Percentiles rank a stretch among this genome's conserved stretches.
phyloP scores from a whole-genome alignment of 2,797 vertebrate species.

The Lindbergichthys nudifrons region DNA sequence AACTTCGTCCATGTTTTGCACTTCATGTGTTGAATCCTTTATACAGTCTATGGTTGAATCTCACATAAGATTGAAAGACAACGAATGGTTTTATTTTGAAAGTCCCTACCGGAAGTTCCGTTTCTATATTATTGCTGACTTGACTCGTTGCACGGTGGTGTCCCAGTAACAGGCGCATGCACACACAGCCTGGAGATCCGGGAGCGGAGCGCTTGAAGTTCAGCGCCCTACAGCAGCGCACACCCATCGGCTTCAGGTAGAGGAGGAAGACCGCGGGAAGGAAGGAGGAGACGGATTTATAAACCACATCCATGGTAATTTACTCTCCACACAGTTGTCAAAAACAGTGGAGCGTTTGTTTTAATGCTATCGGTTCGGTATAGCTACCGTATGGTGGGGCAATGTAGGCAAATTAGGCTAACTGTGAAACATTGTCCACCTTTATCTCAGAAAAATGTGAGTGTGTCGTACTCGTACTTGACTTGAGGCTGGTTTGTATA shows the following conservation, averaged over 20 bases:
- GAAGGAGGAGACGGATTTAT: slow-evolving; percentile 7
- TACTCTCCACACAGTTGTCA: background rate
- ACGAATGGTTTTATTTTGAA: slow-evolving; percentile 54
- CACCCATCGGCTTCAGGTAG: slow-evolving; percentile 27
- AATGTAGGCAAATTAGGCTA: slow-evolving; percentile 1
- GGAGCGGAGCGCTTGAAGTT: slow-evolving; percentile 40
- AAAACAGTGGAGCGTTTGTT: background rate
- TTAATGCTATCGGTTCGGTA: background rate
- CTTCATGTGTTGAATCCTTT: background rate
- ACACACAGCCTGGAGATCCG: slow-evolving; percentile 53
- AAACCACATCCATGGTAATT: slow-evolving; percentile 33
- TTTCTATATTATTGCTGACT: background rate
- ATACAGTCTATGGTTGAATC: no score
- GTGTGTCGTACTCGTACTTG: background rate
- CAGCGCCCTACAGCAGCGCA: slow-evolving; percentile 39
- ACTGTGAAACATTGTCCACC: background rate
- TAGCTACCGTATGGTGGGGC: slow-evolving; percentile 38
- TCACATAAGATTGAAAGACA: background rate
- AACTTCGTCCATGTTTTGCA: background rate
- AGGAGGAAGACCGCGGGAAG: slow-evolving; percentile 2
- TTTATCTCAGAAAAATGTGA: background rate
- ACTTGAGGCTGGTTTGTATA: background rate
- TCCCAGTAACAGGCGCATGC: slow-evolving; percentile 50
- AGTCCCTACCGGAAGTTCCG: slow-evolving; percentile 21
- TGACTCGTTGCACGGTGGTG: slow-evolving; percentile 10